phyloP scores from a whole-genome alignment of 2,888 invertebrate genomes.

The Scaptomyza tumidula region DNA sequence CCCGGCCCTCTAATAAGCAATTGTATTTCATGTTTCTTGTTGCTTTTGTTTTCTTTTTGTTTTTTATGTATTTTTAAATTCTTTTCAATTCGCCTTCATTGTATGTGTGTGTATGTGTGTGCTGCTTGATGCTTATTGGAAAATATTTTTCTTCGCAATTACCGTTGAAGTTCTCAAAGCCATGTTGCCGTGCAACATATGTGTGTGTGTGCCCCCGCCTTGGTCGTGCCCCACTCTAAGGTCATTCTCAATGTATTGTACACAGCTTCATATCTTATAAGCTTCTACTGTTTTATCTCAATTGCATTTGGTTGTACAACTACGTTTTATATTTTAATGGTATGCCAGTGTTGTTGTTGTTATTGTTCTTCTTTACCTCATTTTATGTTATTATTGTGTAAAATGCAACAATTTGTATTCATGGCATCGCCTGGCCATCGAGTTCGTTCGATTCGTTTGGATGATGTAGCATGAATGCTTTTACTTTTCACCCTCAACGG shows the following conservation, averaged over 20 bases:
- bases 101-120: constrained; percentile 14
- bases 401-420: constrained; percentile 78
- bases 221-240: constrained; percentile 34
- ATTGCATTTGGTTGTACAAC: constrained; percentile 52
- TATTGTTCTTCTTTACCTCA: constrained; percentile 8
- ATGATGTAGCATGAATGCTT: constrained; percentile 54
- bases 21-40: constrained; percentile 31
- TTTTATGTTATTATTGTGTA: constrained; percentile 49
- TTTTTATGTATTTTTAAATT: constrained; percentile 52
- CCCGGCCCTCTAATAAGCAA: constrained; percentile 39
- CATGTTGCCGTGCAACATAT: constrained; percentile 53
- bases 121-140: constrained; percentile 54
- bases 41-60: constrained; percentile 6
- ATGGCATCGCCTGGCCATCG: constrained; percentile 53
- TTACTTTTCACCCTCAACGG: not conserved
- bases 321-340: constrained; percentile 68
- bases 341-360: constrained; percentile 40
- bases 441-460: constrained; percentile 38
- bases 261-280: constrained; percentile 62
- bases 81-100: constrained; percentile 55
- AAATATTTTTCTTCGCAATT: constrained; percentile 70
- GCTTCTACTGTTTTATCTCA: constrained; percentile 29
- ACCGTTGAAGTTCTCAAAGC: constrained; percentile 49
- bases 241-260: constrained; percentile 54
- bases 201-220: constrained; percentile 25